Conservation (phyloP, 2,113 vertebrate species). For the Rhombomys opimus region DNA sequence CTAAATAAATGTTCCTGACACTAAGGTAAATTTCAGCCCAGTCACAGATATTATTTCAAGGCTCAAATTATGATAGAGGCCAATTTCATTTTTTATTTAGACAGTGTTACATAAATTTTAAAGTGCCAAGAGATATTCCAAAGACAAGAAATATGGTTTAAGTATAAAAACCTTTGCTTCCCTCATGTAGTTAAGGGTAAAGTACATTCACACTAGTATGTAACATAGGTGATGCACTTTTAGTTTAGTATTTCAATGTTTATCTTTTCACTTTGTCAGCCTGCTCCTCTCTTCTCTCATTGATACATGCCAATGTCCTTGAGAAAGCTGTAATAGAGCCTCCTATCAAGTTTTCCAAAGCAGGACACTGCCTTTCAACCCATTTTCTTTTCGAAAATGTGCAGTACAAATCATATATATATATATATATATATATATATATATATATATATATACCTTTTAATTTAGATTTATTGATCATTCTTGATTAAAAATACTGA, state of each 20-base stretch:
- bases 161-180: constrained; percentile 13
- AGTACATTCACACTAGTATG: neutral
- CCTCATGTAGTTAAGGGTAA: neutral
- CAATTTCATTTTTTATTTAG: constrained; percentile 59
- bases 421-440: neutral
- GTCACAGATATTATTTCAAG: constrained; percentile 63
- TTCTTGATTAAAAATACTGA: constrained; percentile 11
- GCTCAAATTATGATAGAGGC: constrained; percentile 55
- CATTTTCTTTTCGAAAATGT: neutral
- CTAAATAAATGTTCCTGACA: constrained; percentile 57
- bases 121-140: constrained; percentile 21
- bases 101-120: constrained; percentile 48
- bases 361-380: neutral
- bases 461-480: neutral
- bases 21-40: constrained; percentile 61
- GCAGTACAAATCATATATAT: neutral
- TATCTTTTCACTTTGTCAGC: neutral
- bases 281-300: neutral
- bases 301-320: constrained; percentile 29
- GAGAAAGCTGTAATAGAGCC: neutral
- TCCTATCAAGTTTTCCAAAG: neutral
- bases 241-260: neutral
- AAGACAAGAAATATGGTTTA: constrained; percentile 5
- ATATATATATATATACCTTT: neutral
- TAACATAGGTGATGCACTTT: neutral